These are phyloP conservation scores for Mimas tiliae DNA, from an alignment of 2,888 invertebrate genomes.

Conservation along the genomic window DNA sequence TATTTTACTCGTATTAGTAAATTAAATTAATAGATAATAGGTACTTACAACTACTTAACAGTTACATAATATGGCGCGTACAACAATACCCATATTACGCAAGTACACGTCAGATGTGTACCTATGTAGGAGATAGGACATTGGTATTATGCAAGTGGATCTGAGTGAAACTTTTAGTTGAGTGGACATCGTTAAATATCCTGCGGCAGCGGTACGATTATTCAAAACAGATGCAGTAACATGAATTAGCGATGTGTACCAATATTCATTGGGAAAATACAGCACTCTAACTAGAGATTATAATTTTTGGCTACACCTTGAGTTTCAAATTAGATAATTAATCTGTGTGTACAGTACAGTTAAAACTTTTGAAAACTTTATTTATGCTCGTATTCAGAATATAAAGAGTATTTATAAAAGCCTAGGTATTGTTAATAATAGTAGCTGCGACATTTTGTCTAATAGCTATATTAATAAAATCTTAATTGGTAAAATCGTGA, in stretches of 20 bases:
- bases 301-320: slow-evolving; percentile 13
- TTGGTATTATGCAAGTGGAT: slow-evolving; percentile 52
- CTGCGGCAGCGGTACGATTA: slow-evolving; percentile 58
- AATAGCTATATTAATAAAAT: background rate
- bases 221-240: slow-evolving; percentile 62
- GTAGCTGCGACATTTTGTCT: background rate
- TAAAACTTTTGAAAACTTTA: no score
- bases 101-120: slow-evolving; percentile 10
- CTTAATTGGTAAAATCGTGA: background rate
- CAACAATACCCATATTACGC: background rate
- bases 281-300: background rate
- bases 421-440: no score
- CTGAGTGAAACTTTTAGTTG: slow-evolving; percentile 52
- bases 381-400: no score
- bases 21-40: no score
- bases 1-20: no score
- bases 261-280: slow-evolving; percentile 29
- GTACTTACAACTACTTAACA: no score
- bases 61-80: no score
- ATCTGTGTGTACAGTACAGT: no score
- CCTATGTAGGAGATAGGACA: slow-evolving; percentile 10
- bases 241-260: slow-evolving; percentile 46
- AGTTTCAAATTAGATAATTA: background rate
- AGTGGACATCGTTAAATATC: slow-evolving; percentile 63
- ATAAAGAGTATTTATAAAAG: background rate